Percentiles rank a stretch among this genome's conserved stretches.
These are phyloP conservation scores for Coilia nasus DNA, from an alignment of 2,797 vertebrate genomes.

Conservation along the genomic window DNA sequence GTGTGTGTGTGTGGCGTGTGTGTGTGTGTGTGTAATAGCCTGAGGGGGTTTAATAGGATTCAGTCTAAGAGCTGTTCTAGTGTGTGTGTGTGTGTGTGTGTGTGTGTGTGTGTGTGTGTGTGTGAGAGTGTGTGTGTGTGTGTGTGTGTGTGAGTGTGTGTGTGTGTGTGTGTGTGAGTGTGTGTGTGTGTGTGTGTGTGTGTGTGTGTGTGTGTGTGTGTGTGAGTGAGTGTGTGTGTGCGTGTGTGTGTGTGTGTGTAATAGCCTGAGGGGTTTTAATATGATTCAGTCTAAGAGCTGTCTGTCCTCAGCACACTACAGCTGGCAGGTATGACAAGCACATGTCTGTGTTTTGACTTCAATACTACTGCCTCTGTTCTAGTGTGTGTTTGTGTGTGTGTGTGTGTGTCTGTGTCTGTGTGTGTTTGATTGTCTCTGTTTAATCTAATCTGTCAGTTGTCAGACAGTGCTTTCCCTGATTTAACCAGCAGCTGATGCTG, in stretches of 20 bases:
- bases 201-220: too few relatives aligned
- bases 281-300: slow-evolving; percentile 7
- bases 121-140: too few relatives aligned
- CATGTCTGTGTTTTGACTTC: slow-evolving; percentile 10
- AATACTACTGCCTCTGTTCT: background rate
- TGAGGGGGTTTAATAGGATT: too few relatives aligned
- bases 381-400: slow-evolving; percentile 3
- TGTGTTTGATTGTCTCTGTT: background rate
- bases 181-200: background rate
- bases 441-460: background rate
- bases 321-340: slow-evolving; percentile 14
- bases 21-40: too few relatives aligned
- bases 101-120: background rate
- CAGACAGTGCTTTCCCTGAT: background rate
- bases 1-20: slow-evolving; percentile 8
- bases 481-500: background rate
- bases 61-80: too few relatives aligned
- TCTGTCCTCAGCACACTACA: background rate
- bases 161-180: background rate
- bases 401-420: background rate
- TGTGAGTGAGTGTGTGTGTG: background rate
- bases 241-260: slow-evolving; percentile 9
- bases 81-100: background rate
- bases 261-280: background rate
- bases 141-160: too few relatives aligned